Percentiles rank a stretch among this genome's conserved stretches.
phyloP scores from a whole-genome alignment of 2,113 vertebrate species.

The Riparia riparia region DNA sequence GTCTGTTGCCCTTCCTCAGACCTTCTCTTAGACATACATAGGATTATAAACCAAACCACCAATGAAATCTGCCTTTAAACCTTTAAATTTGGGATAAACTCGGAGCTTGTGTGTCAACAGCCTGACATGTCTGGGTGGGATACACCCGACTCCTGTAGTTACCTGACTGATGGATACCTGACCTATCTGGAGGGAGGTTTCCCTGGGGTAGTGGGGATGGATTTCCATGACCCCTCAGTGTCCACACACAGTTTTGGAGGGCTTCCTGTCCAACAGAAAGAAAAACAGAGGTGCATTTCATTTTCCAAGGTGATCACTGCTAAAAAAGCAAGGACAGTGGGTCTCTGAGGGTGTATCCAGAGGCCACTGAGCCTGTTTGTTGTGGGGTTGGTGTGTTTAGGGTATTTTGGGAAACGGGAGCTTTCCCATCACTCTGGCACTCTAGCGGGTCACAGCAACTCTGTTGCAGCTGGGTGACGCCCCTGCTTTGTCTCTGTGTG shows the following conservation, averaged over 20 bases:
- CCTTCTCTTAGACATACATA: not conserved
- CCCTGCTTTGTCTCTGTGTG: not conserved
- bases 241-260: not conserved
- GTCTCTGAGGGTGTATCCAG: not conserved
- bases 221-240: not conserved
- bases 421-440: not conserved
- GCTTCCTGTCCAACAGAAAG: not conserved
- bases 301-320: not conserved
- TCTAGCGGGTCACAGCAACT: fast-evolving
- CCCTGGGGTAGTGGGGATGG: not conserved
- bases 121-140: not conserved
- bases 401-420: fast-evolving
- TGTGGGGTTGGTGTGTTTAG: not conserved
- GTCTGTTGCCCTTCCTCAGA: not conserved
- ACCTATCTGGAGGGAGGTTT: fast-evolving
- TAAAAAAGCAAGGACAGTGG: not conserved
- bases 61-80: not conserved
- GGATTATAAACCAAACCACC: not conserved
- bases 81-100: not conserved
- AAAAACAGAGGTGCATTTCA: not conserved
- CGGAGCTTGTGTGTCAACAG: not conserved
- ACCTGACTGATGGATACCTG: not conserved
- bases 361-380: not conserved
- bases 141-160: fast-evolving
- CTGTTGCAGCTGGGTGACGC: fast-evolving